These are phyloP conservation scores for Nasonia oneida DNA, from an alignment of 2,888 invertebrate genomes.

Conservation along the genomic window DNA sequence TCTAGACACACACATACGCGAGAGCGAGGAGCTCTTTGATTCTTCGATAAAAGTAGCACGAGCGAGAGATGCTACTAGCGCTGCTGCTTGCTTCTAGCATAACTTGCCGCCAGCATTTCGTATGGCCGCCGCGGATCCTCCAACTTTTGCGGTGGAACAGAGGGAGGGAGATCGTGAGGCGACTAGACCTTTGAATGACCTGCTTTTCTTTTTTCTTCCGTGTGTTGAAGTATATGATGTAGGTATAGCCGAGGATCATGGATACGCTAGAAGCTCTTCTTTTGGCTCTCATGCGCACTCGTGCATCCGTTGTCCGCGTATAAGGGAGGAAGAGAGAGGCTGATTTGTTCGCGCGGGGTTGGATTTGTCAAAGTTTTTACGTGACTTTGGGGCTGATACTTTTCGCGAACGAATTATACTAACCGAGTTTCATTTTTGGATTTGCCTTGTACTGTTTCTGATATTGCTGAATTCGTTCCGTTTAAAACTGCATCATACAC, in stretches of 20 bases:
- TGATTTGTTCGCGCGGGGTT: background rate
- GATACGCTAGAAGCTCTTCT: background rate
- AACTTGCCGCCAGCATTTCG: constrained; percentile 37
- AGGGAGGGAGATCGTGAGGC: constrained; percentile 22
- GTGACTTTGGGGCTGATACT: background rate
- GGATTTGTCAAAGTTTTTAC: background rate
- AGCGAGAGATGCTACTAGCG: background rate
- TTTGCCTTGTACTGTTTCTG: too few relatives aligned
- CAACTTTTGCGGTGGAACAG: constrained; percentile 25
- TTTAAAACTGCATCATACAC: too few relatives aligned
- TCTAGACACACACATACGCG: background rate
- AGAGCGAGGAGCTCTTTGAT: constrained; percentile 32
- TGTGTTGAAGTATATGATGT: too few relatives aligned
- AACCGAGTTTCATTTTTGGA: too few relatives aligned
- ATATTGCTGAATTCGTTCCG: too few relatives aligned
- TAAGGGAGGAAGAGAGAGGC: background rate
- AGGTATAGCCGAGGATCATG: background rate
- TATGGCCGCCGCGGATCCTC: constrained; percentile 25
- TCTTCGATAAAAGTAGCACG: constrained; percentile 33
- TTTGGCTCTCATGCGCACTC: background rate
- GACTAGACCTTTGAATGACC: constrained; percentile 36
- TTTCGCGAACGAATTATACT: too few relatives aligned
- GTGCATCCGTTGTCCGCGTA: constrained; percentile 2
- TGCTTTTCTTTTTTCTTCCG: constrained; percentile 20
- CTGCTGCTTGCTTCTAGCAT: background rate